A percentile compares a stretch with the other conserved stretches of the same genome.
phyloP scores from a whole-genome alignment of 2,888 invertebrate species.

The Amphimallon solstitiale region DNA sequence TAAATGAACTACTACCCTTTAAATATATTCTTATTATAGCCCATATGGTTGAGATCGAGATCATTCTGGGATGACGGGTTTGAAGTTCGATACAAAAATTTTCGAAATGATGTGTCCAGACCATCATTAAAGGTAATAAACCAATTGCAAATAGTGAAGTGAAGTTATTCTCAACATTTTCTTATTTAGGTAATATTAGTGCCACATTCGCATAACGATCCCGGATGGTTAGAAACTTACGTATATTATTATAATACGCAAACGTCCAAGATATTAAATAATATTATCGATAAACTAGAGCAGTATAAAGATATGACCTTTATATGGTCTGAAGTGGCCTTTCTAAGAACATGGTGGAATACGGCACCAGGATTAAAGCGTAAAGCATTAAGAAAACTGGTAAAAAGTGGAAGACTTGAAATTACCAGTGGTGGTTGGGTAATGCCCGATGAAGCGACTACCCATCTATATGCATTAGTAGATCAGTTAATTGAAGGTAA shows the following conservation, averaged over 20 bases:
- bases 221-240: conserved; percentile 30
- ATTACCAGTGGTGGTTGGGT: conserved; percentile 28
- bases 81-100: background rate
- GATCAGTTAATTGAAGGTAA: conserved; percentile 32
- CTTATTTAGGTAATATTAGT: conserved; percentile 18
- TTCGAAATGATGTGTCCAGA: background rate
- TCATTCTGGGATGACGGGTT: conserved; percentile 13
- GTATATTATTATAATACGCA: conserved; percentile 19
- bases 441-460: conserved; percentile 32
- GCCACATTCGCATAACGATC: conserved; percentile 30
- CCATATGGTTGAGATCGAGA: background rate
- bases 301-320: conserved; percentile 8
- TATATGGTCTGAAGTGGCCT: conserved; percentile 28
- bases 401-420: conserved; percentile 19
- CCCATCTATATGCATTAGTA: conserved; percentile 25
- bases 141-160: background rate
- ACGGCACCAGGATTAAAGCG: conserved; percentile 2
- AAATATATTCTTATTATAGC: background rate
- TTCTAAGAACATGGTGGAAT: conserved; percentile 22
- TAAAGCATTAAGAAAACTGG: background rate
- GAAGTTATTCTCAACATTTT: background rate
- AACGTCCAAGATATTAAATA: conserved; percentile 17
- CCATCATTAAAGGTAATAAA: conserved; percentile 14
- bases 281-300: conserved; percentile 14
- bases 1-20: too few relatives aligned